Percentiles rank a stretch among this genome's conserved stretches.
Conservation (phyloP, 2,113 vertebrate genomes). For the Peromyscus polionotus region DNA sequence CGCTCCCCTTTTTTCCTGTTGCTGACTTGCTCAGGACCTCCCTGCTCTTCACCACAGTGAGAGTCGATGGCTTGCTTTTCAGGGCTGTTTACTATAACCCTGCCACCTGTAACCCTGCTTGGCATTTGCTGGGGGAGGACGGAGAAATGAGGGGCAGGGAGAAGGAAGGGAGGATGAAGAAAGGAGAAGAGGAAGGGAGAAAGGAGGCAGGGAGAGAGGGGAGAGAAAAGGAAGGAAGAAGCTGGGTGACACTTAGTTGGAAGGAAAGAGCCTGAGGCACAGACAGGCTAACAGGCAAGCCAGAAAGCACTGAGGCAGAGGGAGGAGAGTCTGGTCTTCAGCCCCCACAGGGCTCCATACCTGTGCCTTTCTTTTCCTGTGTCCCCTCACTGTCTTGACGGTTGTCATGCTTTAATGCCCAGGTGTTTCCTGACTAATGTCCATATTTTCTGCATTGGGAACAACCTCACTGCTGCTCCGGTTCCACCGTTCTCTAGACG, state of each 20-base stretch:
- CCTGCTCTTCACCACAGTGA: background rate
- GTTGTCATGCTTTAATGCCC: background rate
- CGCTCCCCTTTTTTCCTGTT: background rate
- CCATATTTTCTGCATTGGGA: background rate
- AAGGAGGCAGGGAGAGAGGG: background rate
- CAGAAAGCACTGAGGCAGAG: background rate
- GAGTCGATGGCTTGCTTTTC: background rate
- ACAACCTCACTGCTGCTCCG: background rate
- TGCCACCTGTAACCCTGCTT: no score
- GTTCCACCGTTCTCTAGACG: background rate
- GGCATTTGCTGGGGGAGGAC: background rate
- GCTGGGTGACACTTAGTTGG: no score
- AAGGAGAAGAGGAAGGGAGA: background rate
- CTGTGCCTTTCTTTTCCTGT: background rate
- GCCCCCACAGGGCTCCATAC: accelerated
- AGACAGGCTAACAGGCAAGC: background rate
- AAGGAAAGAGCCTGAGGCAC: background rate
- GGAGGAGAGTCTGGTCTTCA: background rate
- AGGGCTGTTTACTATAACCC: background rate
- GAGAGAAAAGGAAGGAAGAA: background rate
- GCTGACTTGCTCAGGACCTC: background rate
- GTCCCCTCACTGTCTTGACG: background rate
- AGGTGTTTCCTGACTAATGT: background rate
- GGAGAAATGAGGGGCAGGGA: no score
- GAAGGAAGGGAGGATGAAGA: background rate